Base-by-base conservation (phyloP, 2,888 invertebrate genomes). In the Drosophila quinaria region DNA sequence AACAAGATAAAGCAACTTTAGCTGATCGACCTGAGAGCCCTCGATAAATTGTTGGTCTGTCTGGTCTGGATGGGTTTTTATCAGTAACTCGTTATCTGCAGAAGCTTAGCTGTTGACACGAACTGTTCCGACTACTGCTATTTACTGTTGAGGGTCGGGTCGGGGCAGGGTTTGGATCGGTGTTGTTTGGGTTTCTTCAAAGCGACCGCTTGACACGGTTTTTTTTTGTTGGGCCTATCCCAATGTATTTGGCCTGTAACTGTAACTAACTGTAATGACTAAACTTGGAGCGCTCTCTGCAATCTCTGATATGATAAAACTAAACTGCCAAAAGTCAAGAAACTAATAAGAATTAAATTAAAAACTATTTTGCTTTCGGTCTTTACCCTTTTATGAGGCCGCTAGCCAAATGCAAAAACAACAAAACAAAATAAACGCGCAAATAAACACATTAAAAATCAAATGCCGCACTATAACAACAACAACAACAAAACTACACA, bases 381-480 rank as follows among this genome's bases (percentile, higher is more conserved):
- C 39, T 46, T 39, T 72, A 42, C 59, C 59, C 83, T 84, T 81
- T 82, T 55, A 87, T 75, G 85, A 63, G 67, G 70, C 87, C 81
- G 83, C 44, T 11, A 42, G 19, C 10, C 19, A 55, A 58, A 55
- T 51, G 25, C 29, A 54, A 59, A 64, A 59, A 51, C 65, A 61
- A 25, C 5, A 25, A 25, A 25, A 25, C 56, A 82, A 73, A 75
- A 70, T 62, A 65, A 47, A 46, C 52, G 39, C 64, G 63, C 78
- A 79, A 71, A 78, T 80, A 84, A 88, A 84, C 87, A 84, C 89
- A 88, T 88, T 89, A 86, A 84, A 86, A 82, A 70, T 67, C 50
- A 67, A 84, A 83, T 75, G 73, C 84, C 84, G 80, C 79, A 64
- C 47, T 42, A 52, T 54, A 70, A 58, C 39, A 75, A 56, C 59